Base-by-base conservation (phyloP, 2,113 vertebrate species). In the Chroicocephalus ridibundus region DNA sequence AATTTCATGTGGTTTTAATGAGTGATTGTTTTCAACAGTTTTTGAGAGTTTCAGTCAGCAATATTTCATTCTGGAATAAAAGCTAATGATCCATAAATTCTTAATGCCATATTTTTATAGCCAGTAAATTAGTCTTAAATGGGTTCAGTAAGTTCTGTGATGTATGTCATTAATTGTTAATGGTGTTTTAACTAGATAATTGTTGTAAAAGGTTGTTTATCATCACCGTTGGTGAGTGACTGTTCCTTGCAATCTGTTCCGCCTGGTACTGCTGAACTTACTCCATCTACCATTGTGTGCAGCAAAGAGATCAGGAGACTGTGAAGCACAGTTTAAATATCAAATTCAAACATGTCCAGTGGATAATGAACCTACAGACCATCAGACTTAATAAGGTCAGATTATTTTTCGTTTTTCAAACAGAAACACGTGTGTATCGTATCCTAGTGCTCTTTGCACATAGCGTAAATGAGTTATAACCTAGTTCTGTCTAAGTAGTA, bases 91-190 rank as follows among this genome's bases (percentile, higher is more conserved):
- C 98, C 98, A 97, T 98, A 98, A 98, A 98, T 98, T 98, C 97
- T 97, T 98, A 98, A 98, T 98, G 98, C 94, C 97, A 98, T 98
- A 98, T 98, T 98, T 98, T 98, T 98, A 98, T 98, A 98, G 98
- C 97, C 90, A 97, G 95, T 98, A 98, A 98, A 98, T 98, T 98
- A 98, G 98, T 97, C 98, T 98, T 98, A 98, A 98, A 98, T 98
- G 97, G 97, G 96, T 97, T 98, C 97, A 98, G 96, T 98, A 98
- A 98, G 98, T 97, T 98, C 97, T 96, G 90, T 98, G 98, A 97
- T 95, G 74, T 98, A 98, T 98, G 98, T 94, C 98, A 97, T 98
- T 98, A 98, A 98, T 98, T 98, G 96, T 97, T 98, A 97, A 98
- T 98, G 97, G 97, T 98, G 97, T 98, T 98, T 98, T 97, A 98